Evolutionary conservation across 2,113 vertebrate genomes (phyloP), one percentile per base, ranked within the genome.

Genomic region (Myiozetetes cayanensis): DNA sequence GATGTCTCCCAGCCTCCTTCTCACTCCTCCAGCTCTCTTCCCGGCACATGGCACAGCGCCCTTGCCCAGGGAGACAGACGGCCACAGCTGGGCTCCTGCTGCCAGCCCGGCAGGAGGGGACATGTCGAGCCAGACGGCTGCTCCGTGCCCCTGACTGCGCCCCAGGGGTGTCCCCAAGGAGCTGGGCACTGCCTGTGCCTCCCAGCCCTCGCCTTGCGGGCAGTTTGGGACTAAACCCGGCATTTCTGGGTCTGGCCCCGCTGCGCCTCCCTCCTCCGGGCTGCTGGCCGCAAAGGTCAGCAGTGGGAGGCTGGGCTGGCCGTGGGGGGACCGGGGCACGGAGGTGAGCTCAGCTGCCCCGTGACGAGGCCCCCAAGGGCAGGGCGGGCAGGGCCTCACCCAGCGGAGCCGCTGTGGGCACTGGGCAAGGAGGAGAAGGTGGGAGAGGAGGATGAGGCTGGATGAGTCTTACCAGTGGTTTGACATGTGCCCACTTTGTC

Each of bases 311-410:
- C 68, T 67, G 52, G 44, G 53, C 91, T 14, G 62, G 72, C 52
- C 43, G 33, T 12, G 23, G 24, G 39, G n/a, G 77, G 43, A 56
- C 56, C 63, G 5, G 24, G 53, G 79, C 79, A 71, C 20, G 19
- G 91, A 95, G 94, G 95, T 88, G 95, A 96, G 72, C 85, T 95
- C 94, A 94, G 87, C 90, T 73, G 66, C 96, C 84, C 59, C 66
- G 62, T 85, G 96, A 94, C 70, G 90, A 16, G 46, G 33, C 27
- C 67, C 44, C 35, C 16, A 30, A 50, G 84, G 78, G 53, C 53
- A 68, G 27, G 33, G 18, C 31, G 55, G 50, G n/a, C 56, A 21
- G 11, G 13, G 81, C 52, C 24, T 86, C 85, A 20, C 91, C 85
- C 87, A 73, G 9, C n/a, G 0, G 31, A 63, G 75, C 66, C 10